Conservation (phyloP, 2,113 vertebrate genomes). For the Siphamia tubifer region DNA sequence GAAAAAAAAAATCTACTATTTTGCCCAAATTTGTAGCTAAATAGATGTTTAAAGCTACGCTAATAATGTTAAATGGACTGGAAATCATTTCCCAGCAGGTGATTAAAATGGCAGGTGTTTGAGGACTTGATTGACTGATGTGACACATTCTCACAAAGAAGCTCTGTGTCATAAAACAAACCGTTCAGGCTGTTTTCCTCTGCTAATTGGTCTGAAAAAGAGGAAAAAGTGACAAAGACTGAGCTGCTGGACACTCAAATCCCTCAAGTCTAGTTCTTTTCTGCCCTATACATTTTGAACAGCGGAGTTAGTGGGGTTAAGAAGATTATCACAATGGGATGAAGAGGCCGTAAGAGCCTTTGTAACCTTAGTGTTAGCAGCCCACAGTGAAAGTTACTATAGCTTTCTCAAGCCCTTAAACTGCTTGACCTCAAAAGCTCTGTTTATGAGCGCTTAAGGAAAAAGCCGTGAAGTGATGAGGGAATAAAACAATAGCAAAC, state of each 20-base stretch:
- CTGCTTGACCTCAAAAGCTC: conserved; percentile 65
- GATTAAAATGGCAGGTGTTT: not conserved
- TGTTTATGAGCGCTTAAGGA: conserved; percentile 31
- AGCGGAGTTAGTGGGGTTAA: conserved; percentile 69
- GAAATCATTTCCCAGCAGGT: conserved; percentile 8
- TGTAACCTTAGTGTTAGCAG: conserved; percentile 59
- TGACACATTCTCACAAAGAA: conserved; percentile 1
- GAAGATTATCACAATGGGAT: conserved; percentile 84
- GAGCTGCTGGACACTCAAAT: conserved; percentile 57
- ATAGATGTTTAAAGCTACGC: too few relatives aligned
- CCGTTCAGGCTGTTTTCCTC: conserved; percentile 22
- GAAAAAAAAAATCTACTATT: not conserved
- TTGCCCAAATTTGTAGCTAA: too few relatives aligned
- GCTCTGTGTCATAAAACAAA: conserved; percentile 12
- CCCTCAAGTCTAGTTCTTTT: conserved; percentile 64
- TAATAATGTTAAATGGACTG: conserved; percentile 15
- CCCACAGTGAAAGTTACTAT: conserved; percentile 62
- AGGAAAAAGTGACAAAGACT: conserved; percentile 52
- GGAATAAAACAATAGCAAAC: conserved; percentile 18
- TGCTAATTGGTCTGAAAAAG: conserved; percentile 61
- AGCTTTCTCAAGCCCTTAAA: conserved; percentile 61
- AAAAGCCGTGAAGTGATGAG: conserved; percentile 18
- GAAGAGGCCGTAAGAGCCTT: conserved; percentile 76
- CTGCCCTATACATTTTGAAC: conserved; percentile 70
- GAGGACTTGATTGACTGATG: not conserved